Evolutionary conservation across 2,888 invertebrate species (phyloP).

Genomic region (Leptopilina myrica): DNA sequence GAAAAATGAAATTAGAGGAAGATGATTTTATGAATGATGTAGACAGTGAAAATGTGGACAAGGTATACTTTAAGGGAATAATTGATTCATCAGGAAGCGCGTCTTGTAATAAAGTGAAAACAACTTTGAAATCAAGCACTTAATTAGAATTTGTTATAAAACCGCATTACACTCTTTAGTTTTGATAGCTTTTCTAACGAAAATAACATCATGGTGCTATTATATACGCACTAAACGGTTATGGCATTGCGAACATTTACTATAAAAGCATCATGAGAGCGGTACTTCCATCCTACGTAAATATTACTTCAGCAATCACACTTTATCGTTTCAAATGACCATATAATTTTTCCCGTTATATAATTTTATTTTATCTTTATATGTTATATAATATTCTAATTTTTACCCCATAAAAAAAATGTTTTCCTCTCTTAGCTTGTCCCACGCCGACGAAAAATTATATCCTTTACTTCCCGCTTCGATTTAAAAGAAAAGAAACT

Average conservation of each 20-base stretch:
- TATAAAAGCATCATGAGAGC: slow-evolving; percentile 14
- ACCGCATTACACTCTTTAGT: slow-evolving; percentile 1
- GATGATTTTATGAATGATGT: slow-evolving; percentile 3
- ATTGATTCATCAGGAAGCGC: slow-evolving; percentile 11
- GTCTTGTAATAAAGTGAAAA: neutral
- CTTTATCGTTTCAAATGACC: slow-evolving; percentile 9
- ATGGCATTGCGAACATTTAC: slow-evolving; percentile 3
- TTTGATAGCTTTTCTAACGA: neutral
- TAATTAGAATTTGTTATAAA: neutral
- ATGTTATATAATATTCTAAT: slow-evolving; percentile 1
- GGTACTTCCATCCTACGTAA: slow-evolving; percentile 3
- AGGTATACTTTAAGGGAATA: slow-evolving; percentile 11
- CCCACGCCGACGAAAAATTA: neutral
- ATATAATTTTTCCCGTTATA: slow-evolving; percentile 19
- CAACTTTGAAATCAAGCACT: neutral
- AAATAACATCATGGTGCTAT: slow-evolving; percentile 6
- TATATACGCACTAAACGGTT: neutral
- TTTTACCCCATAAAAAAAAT: neutral
- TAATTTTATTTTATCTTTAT: slow-evolving; percentile 2
- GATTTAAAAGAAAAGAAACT: neutral
- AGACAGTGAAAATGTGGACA: slow-evolving; percentile 1
- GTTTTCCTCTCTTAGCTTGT: neutral
- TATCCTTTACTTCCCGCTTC: neutral
- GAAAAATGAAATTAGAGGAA: neutral
- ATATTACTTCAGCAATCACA: slow-evolving; percentile 8